phyloP scores from a whole-genome alignment of 2,888 invertebrate genomes.

The Lasioglossum marginatum region DNA sequence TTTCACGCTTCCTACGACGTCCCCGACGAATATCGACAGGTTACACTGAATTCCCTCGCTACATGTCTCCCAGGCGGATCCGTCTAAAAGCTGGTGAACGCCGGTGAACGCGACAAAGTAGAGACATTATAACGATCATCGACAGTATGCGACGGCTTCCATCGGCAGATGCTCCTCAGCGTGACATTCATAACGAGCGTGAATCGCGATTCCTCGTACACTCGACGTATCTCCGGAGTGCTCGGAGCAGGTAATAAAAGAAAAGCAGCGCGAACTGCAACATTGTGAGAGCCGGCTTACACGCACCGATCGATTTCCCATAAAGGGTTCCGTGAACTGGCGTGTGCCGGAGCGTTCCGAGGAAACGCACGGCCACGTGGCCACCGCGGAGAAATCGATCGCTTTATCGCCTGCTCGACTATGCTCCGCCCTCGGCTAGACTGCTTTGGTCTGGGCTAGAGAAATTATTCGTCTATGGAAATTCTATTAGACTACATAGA shows the following conservation, averaged over 20 bases:
- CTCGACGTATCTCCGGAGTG: background rate
- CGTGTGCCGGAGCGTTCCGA: constrained; percentile 53
- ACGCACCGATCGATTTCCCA: constrained; percentile 66
- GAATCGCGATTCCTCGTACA: background rate
- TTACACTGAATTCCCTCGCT: background rate
- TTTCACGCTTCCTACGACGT: background rate
- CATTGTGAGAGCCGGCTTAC: background rate
- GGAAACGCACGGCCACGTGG: constrained; percentile 66
- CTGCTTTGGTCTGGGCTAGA: background rate
- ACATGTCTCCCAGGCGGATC: background rate
- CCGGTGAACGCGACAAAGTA: background rate
- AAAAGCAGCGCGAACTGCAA: background rate
- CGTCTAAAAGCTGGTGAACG: background rate
- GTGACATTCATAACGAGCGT: background rate
- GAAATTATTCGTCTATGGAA: background rate
- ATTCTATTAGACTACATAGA: background rate
- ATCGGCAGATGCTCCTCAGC: background rate
- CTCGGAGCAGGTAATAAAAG: background rate
- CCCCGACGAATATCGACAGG: background rate
- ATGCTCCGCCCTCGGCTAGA: background rate
- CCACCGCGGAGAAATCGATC: constrained; percentile 61
- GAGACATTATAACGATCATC: background rate
- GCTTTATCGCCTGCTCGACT: constrained; percentile 57
- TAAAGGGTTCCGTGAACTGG: constrained; percentile 65
- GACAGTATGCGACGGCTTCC: background rate